Base-by-base conservation (phyloP, 2,797 vertebrate genomes). In the Rhinella marina region DNA sequence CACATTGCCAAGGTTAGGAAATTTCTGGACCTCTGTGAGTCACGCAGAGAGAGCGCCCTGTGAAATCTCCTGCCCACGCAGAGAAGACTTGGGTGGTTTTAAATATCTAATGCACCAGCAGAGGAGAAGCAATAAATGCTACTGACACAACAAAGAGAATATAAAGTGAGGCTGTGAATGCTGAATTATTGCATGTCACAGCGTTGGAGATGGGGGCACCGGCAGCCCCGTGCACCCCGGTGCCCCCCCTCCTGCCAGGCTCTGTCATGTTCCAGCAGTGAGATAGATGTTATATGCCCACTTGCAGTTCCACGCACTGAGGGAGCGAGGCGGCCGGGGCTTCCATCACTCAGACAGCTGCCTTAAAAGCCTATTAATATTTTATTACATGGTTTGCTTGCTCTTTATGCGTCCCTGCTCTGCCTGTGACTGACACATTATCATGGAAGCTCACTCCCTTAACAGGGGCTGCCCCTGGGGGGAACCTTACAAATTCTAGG, bases 281-380 rank as follows among this genome's bases (percentile, higher is more conserved):
- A 88, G 84, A 88, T 88, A 77, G 80, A 88, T 88, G 88, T 88
- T 23, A 79, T 76, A 73, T 77, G 66, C 68, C n/a, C 78, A 73
- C 84, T 86, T 61, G 66, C 79, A 88, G 88, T 88, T 88, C 77
- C 83, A 81, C 88, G 88, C 84, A 82, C 70, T 54, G 80, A 75
- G 70, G 59, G 70, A 80, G 56, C 72, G 29, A 70, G 23, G 59
- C 41, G 64, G 79, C 32, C 48, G 13, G 84, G 14, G 57, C 59
- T 81, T 86, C 84, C 88, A 86, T 88, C 88, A 86, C 78, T 48
- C 57, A 27, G 83, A 88, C 88, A 86, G 88, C 83, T 77, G 82
- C 82, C 76, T 85, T 88, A 88, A 88, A 88, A 88, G 82, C 70
- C 88, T 81, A 86, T 88, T 82, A 88, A 88, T 88, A 88, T 88